Evolutionary conservation across 2,113 vertebrate species (phyloP), one percentile per base, ranked within the genome.

Genomic region (Ceyx margarethae): DNA sequence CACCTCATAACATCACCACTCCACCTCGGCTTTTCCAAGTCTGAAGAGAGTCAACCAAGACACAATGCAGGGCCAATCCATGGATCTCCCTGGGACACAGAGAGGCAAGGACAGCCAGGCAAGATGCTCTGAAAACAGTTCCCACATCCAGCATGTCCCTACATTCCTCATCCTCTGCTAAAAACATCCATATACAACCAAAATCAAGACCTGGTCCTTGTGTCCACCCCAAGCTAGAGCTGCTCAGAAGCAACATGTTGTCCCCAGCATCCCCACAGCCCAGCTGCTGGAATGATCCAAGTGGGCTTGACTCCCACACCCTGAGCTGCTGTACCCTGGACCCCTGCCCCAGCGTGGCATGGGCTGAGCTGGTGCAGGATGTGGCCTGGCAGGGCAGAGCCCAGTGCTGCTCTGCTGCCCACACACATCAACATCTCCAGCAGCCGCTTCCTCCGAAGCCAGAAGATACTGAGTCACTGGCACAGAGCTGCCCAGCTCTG

Each of bases 301-400:
- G 51, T 0, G 0, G 45, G 11, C 45, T 11, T 53, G 56, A 69
- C 33, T 5, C 73, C 89, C 65, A 58, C 61, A 15, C 4, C 25
- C 74, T 37, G 37, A 37, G 37, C 37, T 22, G 65, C 31, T 1
- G 0, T 1, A n/a, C 28, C 43, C 77, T 0, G 0, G 58, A 37
- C 45, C 85, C 54, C 91, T 28, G 82, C 71, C 56, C 33, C 73
- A 45, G 64, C 23, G 5, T 0, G 54, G 88, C 20, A 6, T 0
- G 54, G 46, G 79, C 90, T 82, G 50, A 60, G 91, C 60, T 7
- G 7, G 50, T 11, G 87, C 64, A 84, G 82, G 73, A 86, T 60
- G 86, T 42, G 72, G 40, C 76, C 67, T 2, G 6, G 75, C 90
- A 67, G 54, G 61, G 80, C 84, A 69, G 33, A 58, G 76, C 80